Base-by-base conservation (phyloP, 2,888 invertebrate species). In the Diadegma fenestrale region DNA sequence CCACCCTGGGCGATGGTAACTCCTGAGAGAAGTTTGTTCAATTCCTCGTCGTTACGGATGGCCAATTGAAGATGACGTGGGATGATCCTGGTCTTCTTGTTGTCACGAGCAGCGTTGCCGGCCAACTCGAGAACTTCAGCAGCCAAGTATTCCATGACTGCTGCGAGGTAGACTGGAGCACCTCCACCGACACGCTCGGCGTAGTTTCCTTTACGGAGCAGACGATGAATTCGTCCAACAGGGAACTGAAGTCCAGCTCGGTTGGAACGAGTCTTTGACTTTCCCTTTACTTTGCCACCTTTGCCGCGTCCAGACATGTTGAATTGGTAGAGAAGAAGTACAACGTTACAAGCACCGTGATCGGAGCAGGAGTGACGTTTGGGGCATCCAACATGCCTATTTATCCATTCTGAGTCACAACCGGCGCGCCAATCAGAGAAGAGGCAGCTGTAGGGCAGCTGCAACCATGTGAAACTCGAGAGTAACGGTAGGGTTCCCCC, bases 1-100 rank as follows among this genome's bases (percentile, higher is more conserved):
- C 98, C 98, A 85, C 97, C 98, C 93, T 97, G 96, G 22, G 97
- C 96, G 91, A 98, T 97, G 41, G 97, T 97, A 0, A 97, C 97
- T 66, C 96, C 96, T 0, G 96, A 95, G 1, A 98, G 93, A 69
- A 98, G 94, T 92, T 96, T 96, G 93, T 97, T 97, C 91, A 98
- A 94, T 90, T 98, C 97, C 88, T 97, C 97, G 92, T 98, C 97
- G 92, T 97, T 97, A n/a, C 97, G 95, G 87, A 97, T 96, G 63
- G 97, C 97, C 88, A 98, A 92, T 92, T 97, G 91, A 22, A 90
- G 86, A 64, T 91, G 90, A 12, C 90, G 81, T 0, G 90, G 90
- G 30, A 91, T 91, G 26, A 91, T 91, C 14, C 95, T 95, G 1
- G 95, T 95, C 93, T 96, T 97, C 89, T 96, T 96, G 93, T 97